Evolutionary conservation across 2,797 vertebrate genomes (phyloP), one percentile per base, ranked within the genome.

Genomic region (Adrianichthys oophorus): DNA sequence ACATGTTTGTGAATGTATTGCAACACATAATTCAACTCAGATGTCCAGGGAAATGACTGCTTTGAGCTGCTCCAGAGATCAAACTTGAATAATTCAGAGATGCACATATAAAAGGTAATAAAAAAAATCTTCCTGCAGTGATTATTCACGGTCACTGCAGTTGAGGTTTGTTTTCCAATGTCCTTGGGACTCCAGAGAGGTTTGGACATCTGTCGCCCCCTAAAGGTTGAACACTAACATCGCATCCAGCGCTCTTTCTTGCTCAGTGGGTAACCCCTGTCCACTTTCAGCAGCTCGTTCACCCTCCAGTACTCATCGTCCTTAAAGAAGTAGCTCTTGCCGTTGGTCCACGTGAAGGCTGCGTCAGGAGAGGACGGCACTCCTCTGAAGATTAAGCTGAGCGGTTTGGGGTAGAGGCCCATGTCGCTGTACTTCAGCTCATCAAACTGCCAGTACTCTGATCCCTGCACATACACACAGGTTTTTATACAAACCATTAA

Each of bases 391-490:
- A 95, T 84, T 51, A 59, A 64, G 2, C 90, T 90, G 48, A 94
- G 92, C 16, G 93, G 93, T 72, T 93, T 95, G 46, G 94, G 93
- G 72, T 92, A 92, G 18, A 75, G 37, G 5, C 77, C 76, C 44
- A 95, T 66, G 70, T 89, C 76, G 1, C 65, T 94, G 75, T 81
- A 87, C 12, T 68, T 83, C 62, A 94, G 67, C 79, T 96, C 94
- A 3, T 96, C 94, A 92, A 93, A 96, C 80, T 95, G 94, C 95
- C 95, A 96, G 80, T 92, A 90, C 1, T 91, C 79, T 0, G 93
- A 93, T 10, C 89, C 95, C 95, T 97, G 48, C 10, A 63, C 18
- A 53, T 48, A n/a, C 8, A 23, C 26, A 48, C 43, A 0, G 10
- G 2, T 14, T 1, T 3, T 7, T n/a, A 15, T 14, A 15, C 51